Evolutionary conservation across 2,888 invertebrate genomes (phyloP).

Genomic region (Phasia obesa): DNA sequence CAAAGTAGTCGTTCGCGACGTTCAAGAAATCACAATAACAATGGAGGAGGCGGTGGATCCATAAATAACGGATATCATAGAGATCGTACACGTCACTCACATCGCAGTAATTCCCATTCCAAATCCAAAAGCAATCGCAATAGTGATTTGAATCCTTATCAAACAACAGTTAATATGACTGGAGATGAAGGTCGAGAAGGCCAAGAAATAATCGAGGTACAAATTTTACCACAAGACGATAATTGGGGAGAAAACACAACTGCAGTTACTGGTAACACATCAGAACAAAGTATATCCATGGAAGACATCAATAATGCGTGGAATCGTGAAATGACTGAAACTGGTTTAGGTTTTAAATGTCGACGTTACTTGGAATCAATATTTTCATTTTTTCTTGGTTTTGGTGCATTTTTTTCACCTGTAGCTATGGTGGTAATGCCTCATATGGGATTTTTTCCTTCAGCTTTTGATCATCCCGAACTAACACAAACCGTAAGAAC

Average conservation of each 20-base stretch:
- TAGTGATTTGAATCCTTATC: constrained; percentile 91
- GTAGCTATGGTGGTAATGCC: constrained; percentile 97
- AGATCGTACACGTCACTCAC: constrained; percentile 85
- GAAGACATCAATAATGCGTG: constrained; percentile 95
- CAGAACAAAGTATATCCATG: constrained; percentile 96
- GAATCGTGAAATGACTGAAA: constrained; percentile 88
- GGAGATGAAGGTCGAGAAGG: constrained; percentile 88
- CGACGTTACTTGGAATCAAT: constrained; percentile 92
- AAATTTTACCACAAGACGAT: constrained; percentile 97
- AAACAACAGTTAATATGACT: constrained; percentile 91
- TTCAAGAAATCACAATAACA: constrained; percentile 85
- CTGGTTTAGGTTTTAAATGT: constrained; percentile 88
- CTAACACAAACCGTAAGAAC: constrained; percentile 88
- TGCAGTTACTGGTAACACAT: constrained; percentile 97
- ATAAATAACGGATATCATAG: constrained; percentile 83
- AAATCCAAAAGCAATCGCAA: constrained; percentile 84
- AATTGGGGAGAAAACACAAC: constrained; percentile 99
- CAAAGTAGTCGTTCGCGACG: constrained; percentile 91
- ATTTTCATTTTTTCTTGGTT: constrained; percentile 90
- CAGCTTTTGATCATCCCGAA: constrained; percentile 86
- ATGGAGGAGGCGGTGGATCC: constrained; percentile 82
- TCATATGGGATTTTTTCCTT: constrained; percentile 92
- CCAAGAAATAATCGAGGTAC: constrained; percentile 97
- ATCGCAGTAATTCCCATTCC: constrained; percentile 84
- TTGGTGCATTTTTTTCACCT: constrained; percentile 94